Evolutionary conservation across 1,140 invertebrate species (phyloP).

Genomic region (Drosophila ficusphila): DNA sequence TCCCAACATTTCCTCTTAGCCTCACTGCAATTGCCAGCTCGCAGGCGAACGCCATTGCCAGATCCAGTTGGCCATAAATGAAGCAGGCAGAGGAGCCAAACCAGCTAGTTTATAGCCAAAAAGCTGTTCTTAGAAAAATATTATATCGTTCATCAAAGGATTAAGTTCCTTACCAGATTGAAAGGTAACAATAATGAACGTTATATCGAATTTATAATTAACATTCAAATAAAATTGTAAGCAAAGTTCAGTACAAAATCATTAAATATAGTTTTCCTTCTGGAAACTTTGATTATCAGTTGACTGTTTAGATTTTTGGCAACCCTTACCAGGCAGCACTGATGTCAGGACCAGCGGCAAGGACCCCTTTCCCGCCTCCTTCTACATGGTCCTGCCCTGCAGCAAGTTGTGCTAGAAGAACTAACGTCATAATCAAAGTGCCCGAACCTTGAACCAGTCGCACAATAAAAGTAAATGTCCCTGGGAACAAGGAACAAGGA

Average conservation of each 20-base stretch:
- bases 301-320: too few species aligned
- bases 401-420: slow-evolving; percentile 13
- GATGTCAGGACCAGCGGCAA: slow-evolving; percentile 12
- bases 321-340: slow-evolving; percentile 2
- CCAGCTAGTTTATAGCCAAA: not conserved
- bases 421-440: slow-evolving; percentile 59
- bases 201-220: too few species aligned
- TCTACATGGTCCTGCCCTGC: slow-evolving; percentile 14
- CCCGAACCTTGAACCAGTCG: slow-evolving; percentile 57
- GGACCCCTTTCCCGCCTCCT: slow-evolving; percentile 2
- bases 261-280: too few species aligned
- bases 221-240: too few species aligned
- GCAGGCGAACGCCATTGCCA: slow-evolving; percentile 27
- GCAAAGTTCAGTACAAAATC: too few species aligned
- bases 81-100: not conserved
- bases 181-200: too few species aligned
- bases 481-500: too few species aligned
- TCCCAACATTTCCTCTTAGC: slow-evolving; percentile 40
- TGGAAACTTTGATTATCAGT: too few species aligned
- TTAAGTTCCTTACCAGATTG: too few species aligned
- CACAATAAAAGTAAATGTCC: slow-evolving; percentile 63
- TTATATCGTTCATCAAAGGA: too few species aligned
- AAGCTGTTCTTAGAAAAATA: not conserved
- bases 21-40: slow-evolving; percentile 49
- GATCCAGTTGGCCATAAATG: slow-evolving; percentile 29